Conservation (phyloP, 2,888 invertebrate genomes). For the Blomia tropicalis region DNA sequence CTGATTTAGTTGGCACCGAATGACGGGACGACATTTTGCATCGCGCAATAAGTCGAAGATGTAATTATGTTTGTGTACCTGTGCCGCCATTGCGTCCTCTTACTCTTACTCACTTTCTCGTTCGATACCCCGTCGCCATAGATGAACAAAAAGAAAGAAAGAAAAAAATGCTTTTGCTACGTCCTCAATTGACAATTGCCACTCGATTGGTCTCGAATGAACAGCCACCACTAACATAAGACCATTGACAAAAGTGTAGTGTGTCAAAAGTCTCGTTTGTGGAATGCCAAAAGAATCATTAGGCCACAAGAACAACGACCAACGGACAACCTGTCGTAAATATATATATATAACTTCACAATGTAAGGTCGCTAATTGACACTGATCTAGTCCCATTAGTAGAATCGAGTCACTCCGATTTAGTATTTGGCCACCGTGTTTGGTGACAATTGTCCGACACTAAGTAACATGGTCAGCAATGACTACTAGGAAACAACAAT, state of each 20-base stretch:
- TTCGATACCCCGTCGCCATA: too few species aligned
- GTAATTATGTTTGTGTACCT: not conserved
- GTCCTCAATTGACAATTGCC: conserved; percentile 1
- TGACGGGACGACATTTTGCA: conserved; percentile 5
- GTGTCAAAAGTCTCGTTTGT: not conserved
- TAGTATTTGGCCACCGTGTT: too few species aligned
- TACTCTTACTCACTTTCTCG: not conserved
- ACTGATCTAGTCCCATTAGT: not conserved
- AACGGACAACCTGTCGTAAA: not conserved
- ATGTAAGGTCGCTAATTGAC: not conserved
- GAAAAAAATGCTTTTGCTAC: too few species aligned
- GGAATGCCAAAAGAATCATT: not conserved
- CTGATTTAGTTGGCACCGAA: not conserved
- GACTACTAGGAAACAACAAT: too few species aligned
- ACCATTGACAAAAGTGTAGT: not conserved
- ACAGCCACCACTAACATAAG: not conserved
- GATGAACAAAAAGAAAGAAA: too few species aligned
- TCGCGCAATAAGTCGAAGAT: conserved; percentile 9
- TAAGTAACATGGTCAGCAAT: too few species aligned
- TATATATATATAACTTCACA: not conserved
- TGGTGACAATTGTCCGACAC: too few species aligned
- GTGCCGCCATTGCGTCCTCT: not conserved
- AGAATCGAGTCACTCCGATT: not conserved
- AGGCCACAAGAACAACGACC: not conserved
- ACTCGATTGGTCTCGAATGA: conserved; percentile 10